Base-by-base conservation (phyloP, 2,113 vertebrate species). In the Uropsilus gracilis region DNA sequence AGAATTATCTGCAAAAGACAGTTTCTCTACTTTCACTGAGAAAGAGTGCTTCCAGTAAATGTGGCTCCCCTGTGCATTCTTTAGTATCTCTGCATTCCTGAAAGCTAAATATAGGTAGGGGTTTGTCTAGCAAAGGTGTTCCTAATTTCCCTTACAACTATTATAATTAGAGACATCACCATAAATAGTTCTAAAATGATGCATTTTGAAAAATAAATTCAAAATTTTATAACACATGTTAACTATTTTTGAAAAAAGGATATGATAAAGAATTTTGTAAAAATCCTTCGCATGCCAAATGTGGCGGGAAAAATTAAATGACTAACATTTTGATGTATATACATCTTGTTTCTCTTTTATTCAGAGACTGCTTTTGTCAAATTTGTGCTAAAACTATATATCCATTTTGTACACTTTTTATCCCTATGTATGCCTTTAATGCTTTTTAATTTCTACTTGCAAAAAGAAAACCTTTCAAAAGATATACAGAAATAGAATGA, bases 271-370 rank as follows among this genome's bases (percentile, higher is more conserved):
- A n/a, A n/a, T n/a, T n/a, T n/a, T n/a, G n/a, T n/a, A n/a, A n/a
- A n/a, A n/a, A n/a, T n/a, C n/a, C n/a, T n/a, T 32, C 6, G 24
- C 55, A 89, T 53, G 86, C 57, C 28, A 6, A 93, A 89, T 0
- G 50, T 50, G 30, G 37, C n/a, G n/a, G n/a, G 92, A 76, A 93
- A 72, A 93, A 94, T 88, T 0, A 61, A 94, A 28, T 53, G 11
- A 63, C 44, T 88, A 93, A 46, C 5, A 89, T 89, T 82, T n/a
- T n/a, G 17, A 73, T 46, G 50, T 68, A 72, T 66, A 94, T 95
- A 87, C 22, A 57, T 78, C 9, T 75, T 55, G 20, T 71, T 24
- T 72, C 50, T 89, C 57, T 71, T 94, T n/a, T 69, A 39, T 84
- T 34, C 22, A 89, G 55, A 90, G 17, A 89, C 3, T 82, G 10